These are phyloP conservation scores for Armadillidium nasatum DNA, from an alignment of 1,140 invertebrate genomes.

Conservation along the genomic window DNA sequence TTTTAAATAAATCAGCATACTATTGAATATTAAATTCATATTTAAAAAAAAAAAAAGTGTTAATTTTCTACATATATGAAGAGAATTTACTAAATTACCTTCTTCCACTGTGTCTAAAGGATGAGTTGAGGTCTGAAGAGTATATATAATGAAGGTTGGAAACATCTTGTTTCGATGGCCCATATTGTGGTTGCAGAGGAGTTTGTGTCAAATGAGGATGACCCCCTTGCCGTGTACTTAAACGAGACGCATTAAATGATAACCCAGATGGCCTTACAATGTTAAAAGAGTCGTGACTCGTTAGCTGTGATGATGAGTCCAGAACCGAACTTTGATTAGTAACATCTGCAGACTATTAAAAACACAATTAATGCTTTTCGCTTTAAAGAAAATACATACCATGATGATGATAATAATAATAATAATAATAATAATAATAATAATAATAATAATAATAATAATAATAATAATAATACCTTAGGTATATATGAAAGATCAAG, in stretches of 20 bases:
- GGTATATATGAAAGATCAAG: constrained; percentile 3
- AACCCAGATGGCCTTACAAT: neutral
- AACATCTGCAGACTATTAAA: neutral
- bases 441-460: constrained; percentile 9
- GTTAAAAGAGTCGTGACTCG: neutral
- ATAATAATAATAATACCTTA: neutral
- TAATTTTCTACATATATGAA: too few relatives aligned
- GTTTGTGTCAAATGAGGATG: neutral
- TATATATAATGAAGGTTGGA: neutral
- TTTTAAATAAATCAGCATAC: too few relatives aligned
- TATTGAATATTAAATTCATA: too few relatives aligned
- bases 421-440: constrained; percentile 11
- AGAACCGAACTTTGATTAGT: neutral
- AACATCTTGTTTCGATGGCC: neutral
- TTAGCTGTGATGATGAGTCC: neutral
- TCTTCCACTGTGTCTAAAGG: neutral
- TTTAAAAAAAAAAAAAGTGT: too few relatives aligned
- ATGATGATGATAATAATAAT: neutral
- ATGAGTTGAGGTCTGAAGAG: constrained; percentile 1
- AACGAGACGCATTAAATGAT: neutral
- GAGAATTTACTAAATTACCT: neutral
- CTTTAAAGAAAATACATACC: neutral
- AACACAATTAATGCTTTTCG: neutral
- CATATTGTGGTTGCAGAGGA: neutral
- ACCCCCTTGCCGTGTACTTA: neutral